Conservation (phyloP, 2,888 invertebrate species). For the Brachyptera putata region DNA sequence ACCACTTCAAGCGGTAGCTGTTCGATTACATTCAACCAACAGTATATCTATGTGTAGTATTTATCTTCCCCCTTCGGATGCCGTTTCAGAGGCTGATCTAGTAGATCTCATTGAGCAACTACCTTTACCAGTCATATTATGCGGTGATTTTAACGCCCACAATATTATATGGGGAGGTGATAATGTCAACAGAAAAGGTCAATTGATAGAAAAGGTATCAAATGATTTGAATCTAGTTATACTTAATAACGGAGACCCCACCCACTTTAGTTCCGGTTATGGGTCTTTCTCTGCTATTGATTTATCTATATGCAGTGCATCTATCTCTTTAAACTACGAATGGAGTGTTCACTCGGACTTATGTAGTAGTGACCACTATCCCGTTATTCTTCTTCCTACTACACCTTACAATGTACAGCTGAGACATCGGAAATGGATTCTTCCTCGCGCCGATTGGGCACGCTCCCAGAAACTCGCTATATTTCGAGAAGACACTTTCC, state of each 20-base stretch:
- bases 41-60: too few relatives aligned
- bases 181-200: not conserved
- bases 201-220: not conserved
- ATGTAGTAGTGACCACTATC: not conserved
- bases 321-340: not conserved
- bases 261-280: not conserved
- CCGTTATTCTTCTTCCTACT: not conserved
- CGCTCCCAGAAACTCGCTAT: not conserved
- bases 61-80: too few relatives aligned
- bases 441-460: not conserved
- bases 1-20: too few relatives aligned
- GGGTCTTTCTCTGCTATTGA: slow-evolving; percentile 12
- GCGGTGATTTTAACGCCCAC: slow-evolving; percentile 16
- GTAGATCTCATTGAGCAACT: not conserved
- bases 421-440: not conserved
- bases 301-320: not conserved
- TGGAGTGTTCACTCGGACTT: slow-evolving; percentile 1
- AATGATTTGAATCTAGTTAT: not conserved
- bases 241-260: not conserved
- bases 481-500: not conserved
- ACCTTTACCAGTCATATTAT: not conserved
- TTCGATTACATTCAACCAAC: too few relatives aligned
- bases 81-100: too few relatives aligned
- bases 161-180: not conserved
- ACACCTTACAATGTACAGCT: not conserved